A percentile compares a stretch with the other conserved stretches of the same genome.
Evolutionary conservation across 2,888 invertebrate species (phyloP).

Genomic region (Tinea trinotella): DNA sequence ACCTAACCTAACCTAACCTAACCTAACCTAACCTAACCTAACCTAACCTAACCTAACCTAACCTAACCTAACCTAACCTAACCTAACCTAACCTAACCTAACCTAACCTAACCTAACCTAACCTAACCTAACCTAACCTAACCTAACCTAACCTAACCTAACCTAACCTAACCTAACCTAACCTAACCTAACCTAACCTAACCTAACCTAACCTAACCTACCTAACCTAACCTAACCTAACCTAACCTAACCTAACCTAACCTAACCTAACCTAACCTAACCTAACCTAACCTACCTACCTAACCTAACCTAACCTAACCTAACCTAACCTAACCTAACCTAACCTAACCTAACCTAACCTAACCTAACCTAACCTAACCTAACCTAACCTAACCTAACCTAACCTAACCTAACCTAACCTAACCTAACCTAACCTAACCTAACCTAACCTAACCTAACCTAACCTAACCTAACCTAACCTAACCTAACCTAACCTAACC

Average conservation of each 20-base stretch:
- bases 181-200: too few relatives aligned
- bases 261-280: constrained; percentile 10
- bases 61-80: too few relatives aligned
- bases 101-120: too few relatives aligned
- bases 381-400: constrained; percentile 28
- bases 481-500: constrained; percentile 21
- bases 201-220: not conserved
- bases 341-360: constrained; percentile 17
- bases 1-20: too few relatives aligned
- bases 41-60: too few relatives aligned
- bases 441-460: constrained; percentile 24
- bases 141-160: too few relatives aligned
- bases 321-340: constrained; percentile 10
- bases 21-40: too few relatives aligned
- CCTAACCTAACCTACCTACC: too few relatives aligned
- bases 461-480: not conserved
- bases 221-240: not conserved
- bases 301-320: constrained; percentile 3
- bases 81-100: too few relatives aligned
- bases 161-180: too few relatives aligned
- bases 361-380: constrained; percentile 28
- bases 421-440: constrained; percentile 27
- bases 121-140: too few relatives aligned
- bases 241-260: constrained; percentile 7
- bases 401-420: constrained; percentile 27